A percentile compares a stretch with the other conserved stretches of the same genome.
Conservation (phyloP, 1,140 invertebrate genomes). For the Trichoplusia ni region DNA sequence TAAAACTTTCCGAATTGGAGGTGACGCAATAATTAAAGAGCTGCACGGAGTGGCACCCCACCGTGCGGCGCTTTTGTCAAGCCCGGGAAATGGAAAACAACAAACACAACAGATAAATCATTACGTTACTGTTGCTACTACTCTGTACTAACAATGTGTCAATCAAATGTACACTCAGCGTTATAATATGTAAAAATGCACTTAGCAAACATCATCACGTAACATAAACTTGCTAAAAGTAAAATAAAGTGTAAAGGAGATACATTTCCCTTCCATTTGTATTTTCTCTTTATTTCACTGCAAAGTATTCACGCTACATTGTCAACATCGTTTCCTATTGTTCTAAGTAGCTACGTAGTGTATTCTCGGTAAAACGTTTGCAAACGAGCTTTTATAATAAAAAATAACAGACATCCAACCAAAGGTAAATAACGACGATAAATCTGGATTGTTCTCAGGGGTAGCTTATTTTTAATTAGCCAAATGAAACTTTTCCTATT, state of each 20-base stretch:
- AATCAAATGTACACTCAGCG: neutral
- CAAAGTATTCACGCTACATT: conserved; percentile 51
- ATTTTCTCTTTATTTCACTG: conserved; percentile 41
- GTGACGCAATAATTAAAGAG: conserved; percentile 63
- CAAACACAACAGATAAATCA: conserved; percentile 1
- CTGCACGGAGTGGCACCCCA: conserved; percentile 39
- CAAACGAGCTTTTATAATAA: conserved; percentile 57
- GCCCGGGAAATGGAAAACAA: conserved; percentile 20
- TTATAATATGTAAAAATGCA: neutral
- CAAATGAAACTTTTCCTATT: conserved; percentile 75
- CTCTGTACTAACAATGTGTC: neutral
- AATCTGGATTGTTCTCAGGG: conserved; percentile 59
- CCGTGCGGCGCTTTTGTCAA: conserved; percentile 36
- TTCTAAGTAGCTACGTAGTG: conserved; percentile 46
- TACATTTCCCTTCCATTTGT: conserved; percentile 33
- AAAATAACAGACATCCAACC: conserved; percentile 44
- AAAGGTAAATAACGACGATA: conserved; percentile 58
- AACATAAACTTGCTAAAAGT: conserved; percentile 10
- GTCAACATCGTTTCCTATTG: conserved; percentile 48
- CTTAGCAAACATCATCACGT: conserved; percentile 2
- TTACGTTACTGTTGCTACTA: neutral
- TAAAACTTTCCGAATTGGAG: conserved; percentile 73
- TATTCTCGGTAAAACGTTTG: conserved; percentile 46
- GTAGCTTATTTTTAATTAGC: conserved; percentile 75
- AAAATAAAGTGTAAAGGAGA: conserved; percentile 10